Evolutionary conservation across 2,888 invertebrate genomes (phyloP), one percentile per base, ranked within the genome.

Genomic region (Lasioglossum morio): DNA sequence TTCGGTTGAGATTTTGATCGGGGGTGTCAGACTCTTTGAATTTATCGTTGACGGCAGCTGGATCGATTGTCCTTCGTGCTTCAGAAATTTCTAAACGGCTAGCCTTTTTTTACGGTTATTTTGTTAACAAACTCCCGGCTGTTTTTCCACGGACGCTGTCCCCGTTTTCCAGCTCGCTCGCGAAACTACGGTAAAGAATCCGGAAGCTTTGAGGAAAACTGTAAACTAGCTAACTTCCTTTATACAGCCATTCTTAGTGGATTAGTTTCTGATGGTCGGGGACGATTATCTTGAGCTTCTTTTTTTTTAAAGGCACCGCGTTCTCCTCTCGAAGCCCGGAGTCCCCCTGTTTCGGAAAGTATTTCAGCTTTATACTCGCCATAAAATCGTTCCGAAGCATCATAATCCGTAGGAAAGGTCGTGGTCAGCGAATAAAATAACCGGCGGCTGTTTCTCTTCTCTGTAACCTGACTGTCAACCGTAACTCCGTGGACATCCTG

Each of bases 391-490:
- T 66, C 73, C 74, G 77, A 72, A 86, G 77, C 40, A 57, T 63
- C 66, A 48, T 83, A 79, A 75, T 82, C 82, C 85, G 77, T 81
- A 76, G 48, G 77, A 86, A 78, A 83, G 77, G 73, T 81, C 85
- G 76, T 88, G 88, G 78, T 78, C 81, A 43, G 85, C 77, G 86
- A 86, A 82, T 88, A 80, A 88, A 88, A 77, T 86, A 81, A 81
- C 88, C 72, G 48, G 23, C 72, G 72, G 77, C 81, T 60, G 82
- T 79, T 82, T 72, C 79, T 79, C 78, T 75, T 76, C 72, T 75
- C 57, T 74, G 80, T 73, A 81, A 87, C 80, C 81, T 69, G 66
- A 81, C 73, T 88, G 88, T 88, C 85, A 87, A 80, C 82, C 85
- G 79, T 84, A 79, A 77, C 74, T 79, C 77, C 43, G 72, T 74